phyloP scores from a whole-genome alignment of 2,888 invertebrate genomes.

The Drosophila lutescens region DNA sequence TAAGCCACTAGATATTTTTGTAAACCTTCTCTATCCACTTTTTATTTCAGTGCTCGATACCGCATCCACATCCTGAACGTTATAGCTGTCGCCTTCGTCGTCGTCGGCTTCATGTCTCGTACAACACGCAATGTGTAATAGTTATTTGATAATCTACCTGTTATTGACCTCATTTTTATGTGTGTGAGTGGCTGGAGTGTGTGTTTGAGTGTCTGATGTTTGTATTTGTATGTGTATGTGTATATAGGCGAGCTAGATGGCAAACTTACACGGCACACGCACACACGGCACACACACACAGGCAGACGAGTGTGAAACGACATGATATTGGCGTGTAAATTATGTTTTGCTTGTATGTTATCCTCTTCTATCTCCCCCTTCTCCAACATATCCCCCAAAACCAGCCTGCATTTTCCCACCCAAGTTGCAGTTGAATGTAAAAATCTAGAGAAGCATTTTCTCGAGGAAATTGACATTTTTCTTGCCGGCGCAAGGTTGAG shows the following conservation, averaged over 20 bases:
- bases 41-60: background rate
- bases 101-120: conserved; percentile 30
- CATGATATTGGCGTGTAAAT: conserved; percentile 54
- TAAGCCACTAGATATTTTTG: too few relatives aligned
- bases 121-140: conserved; percentile 55
- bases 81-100: conserved; percentile 11
- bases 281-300: conserved; percentile 21
- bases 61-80: conserved; percentile 22
- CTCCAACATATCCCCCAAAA: background rate
- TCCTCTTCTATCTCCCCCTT: conserved; percentile 1
- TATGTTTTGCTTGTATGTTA: conserved; percentile 57
- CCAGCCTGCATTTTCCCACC: background rate
- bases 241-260: conserved; percentile 3
- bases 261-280: conserved; percentile 21
- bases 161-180: conserved; percentile 77
- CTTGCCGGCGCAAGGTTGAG: conserved; percentile 11
- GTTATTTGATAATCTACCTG: conserved; percentile 81
- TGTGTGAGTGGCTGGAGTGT: conserved; percentile 31
- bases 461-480: conserved; percentile 34
- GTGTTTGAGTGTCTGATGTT: conserved; percentile 2
- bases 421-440: conserved; percentile 29
- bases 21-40: background rate
- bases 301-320: conserved; percentile 24
- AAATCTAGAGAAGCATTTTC: conserved; percentile 27
- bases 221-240: conserved; percentile 2